Percentiles rank a stretch among this genome's conserved stretches.
phyloP scores from a whole-genome alignment of 2,113 vertebrate genomes.

The Rhizomys pruinosus region DNA sequence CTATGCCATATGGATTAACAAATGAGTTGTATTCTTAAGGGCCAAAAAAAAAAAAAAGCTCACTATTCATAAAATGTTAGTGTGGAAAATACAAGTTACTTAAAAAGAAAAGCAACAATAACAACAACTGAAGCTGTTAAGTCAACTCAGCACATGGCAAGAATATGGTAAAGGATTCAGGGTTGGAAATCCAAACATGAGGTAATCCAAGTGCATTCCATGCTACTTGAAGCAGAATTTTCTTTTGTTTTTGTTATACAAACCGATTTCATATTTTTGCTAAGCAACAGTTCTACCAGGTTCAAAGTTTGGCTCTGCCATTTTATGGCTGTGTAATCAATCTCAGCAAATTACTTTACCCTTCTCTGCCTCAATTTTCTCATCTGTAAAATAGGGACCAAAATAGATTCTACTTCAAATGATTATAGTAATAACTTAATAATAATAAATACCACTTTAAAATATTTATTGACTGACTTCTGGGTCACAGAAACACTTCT shows the following conservation, averaged over 20 bases:
- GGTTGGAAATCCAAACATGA: slow-evolving; percentile 20
- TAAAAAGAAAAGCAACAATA: slow-evolving; percentile 8
- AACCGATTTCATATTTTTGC: slow-evolving; percentile 42
- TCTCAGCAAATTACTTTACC: not conserved
- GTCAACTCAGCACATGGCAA: slow-evolving; percentile 52
- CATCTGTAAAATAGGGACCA: not conserved
- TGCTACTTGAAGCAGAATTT: not conserved
- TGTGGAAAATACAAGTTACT: slow-evolving; percentile 57
- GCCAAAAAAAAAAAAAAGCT: slow-evolving; percentile 57
- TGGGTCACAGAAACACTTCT: not conserved
- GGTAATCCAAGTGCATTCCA: slow-evolving; percentile 32
- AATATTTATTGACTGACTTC: not conserved
- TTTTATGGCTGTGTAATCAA: not conserved
- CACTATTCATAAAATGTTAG: slow-evolving; percentile 70
- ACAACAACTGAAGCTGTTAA: slow-evolving; percentile 28
- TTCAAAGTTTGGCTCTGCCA: slow-evolving; percentile 43
- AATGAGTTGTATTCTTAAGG: slow-evolving; percentile 66
- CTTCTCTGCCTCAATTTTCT: not conserved
- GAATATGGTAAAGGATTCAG: slow-evolving; percentile 22
- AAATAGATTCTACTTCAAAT: not conserved
- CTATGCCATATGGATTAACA: slow-evolving; percentile 72
- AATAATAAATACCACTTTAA: slow-evolving; percentile 21
- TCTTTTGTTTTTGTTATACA: slow-evolving; percentile 50
- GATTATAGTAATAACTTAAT: not conserved
- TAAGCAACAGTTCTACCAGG: slow-evolving; percentile 35